phyloP scores from a whole-genome alignment of 2,113 vertebrate species.

The Brienomyrus brachyistius region DNA sequence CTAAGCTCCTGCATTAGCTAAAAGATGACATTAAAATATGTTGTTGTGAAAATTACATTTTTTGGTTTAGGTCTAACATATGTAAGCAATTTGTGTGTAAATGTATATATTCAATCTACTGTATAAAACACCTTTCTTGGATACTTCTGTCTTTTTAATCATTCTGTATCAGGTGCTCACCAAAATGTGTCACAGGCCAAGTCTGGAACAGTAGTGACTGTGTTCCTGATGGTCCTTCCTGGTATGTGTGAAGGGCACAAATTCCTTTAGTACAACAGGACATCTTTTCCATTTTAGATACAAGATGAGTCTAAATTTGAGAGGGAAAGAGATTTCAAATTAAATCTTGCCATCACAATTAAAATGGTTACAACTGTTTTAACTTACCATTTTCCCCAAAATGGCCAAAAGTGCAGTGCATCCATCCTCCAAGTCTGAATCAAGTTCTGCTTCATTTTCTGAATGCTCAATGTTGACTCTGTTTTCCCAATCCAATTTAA shows the following conservation, averaged over 20 bases:
- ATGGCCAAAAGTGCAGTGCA: constrained; percentile 65
- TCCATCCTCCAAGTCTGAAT: constrained; percentile 60
- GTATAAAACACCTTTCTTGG: not conserved
- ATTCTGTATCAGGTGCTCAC: constrained; percentile 52
- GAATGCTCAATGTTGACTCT: constrained; percentile 24
- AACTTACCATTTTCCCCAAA: constrained; percentile 69
- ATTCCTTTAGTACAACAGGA: constrained; percentile 68
- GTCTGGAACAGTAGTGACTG: constrained; percentile 68
- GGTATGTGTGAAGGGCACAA: constrained; percentile 74
- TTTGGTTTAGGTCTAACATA: not conserved
- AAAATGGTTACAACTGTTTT: not conserved
- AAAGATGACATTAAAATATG: not conserved
- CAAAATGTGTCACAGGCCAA: constrained; percentile 75
- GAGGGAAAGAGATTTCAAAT: not conserved
- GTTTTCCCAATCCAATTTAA: constrained; percentile 41
- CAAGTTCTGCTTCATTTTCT: constrained; percentile 31
- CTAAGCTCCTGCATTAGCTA: not conserved
- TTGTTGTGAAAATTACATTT: not conserved
- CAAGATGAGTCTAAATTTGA: constrained; percentile 38
- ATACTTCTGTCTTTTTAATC: not conserved
- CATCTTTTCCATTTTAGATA: constrained; percentile 80
- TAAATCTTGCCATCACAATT: not conserved
- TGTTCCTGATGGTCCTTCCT: constrained; percentile 48
- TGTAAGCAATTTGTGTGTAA: not conserved
- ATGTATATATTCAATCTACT: not conserved